phyloP scores from a whole-genome alignment of 2,797 vertebrate genomes.

The Danio aesculapii region DNA sequence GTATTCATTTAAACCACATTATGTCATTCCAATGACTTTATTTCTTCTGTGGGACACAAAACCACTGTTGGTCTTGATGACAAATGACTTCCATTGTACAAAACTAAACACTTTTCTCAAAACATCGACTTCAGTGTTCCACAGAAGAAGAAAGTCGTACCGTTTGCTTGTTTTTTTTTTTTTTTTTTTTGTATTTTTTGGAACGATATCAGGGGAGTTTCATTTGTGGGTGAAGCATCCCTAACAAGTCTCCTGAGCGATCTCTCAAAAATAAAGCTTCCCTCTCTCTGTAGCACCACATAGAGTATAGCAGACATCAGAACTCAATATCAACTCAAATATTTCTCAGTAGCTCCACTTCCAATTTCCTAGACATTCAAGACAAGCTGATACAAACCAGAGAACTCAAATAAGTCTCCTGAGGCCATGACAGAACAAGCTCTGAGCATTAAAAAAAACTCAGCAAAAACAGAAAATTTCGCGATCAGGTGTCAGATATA shows the following conservation, averaged over 20 bases:
- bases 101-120: background rate
- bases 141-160: background rate
- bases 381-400: background rate
- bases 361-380: background rate
- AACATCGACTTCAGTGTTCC: background rate
- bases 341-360: background rate
- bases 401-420: constrained; percentile 12
- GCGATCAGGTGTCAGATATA: background rate
- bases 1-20: background rate
- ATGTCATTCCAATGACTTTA: background rate
- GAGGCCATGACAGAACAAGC: background rate
- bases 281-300: background rate
- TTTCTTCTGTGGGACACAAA: background rate
- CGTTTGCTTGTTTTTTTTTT: background rate
- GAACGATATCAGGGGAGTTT: background rate
- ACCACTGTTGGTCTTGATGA: background rate
- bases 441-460: background rate
- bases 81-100: background rate
- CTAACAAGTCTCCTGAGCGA: background rate
- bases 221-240: background rate
- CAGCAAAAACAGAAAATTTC: background rate
- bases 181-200: background rate
- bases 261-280: background rate
- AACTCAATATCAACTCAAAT: background rate
- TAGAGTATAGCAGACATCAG: background rate